phyloP scores from a whole-genome alignment of 1,140 invertebrate genomes.

The Drosophila pandora region DNA sequence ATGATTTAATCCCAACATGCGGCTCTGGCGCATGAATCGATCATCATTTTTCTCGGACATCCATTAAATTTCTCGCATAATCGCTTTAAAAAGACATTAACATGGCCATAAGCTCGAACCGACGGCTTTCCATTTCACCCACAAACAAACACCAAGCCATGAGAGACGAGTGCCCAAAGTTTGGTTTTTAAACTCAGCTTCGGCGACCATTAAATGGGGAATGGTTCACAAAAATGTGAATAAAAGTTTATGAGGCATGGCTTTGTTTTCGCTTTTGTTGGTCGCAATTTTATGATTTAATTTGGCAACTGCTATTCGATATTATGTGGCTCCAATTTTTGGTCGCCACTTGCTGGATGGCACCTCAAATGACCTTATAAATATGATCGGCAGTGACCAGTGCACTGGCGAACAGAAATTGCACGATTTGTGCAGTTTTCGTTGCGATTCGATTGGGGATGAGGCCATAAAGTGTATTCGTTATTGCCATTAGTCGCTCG shows the following conservation, averaged over 20 bases:
- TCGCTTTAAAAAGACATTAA: conserved; percentile 74
- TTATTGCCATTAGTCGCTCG: conserved; percentile 80
- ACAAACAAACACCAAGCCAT: background rate
- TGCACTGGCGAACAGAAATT: conserved; percentile 42
- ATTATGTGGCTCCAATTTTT: too few relatives aligned
- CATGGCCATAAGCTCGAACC: conserved; percentile 47
- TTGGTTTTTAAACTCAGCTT: conserved; percentile 13
- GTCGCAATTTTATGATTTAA: conserved; percentile 36
- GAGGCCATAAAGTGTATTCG: conserved; percentile 77
- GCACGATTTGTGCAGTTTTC: conserved; percentile 64
- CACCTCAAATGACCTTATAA: conserved; percentile 33
- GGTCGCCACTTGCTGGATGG: conserved; percentile 6
- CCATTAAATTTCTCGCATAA: conserved; percentile 59
- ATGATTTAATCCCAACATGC: conserved; percentile 69
- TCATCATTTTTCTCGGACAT: conserved; percentile 52
- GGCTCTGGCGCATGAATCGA: conserved; percentile 67
- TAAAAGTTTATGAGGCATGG: conserved; percentile 28
- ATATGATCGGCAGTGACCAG: conserved; percentile 32
- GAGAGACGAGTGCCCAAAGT: conserved; percentile 5
- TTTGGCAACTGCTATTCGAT: conserved; percentile 38
- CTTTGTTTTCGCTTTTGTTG: conserved; percentile 33
- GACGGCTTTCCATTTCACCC: conserved; percentile 10
- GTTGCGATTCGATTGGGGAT: conserved; percentile 74
- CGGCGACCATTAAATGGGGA: conserved; percentile 26
- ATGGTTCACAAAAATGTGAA: conserved; percentile 37